Evolutionary conservation across 2,888 invertebrate species (phyloP).

Genomic region (Luffia ferchaultella): DNA sequence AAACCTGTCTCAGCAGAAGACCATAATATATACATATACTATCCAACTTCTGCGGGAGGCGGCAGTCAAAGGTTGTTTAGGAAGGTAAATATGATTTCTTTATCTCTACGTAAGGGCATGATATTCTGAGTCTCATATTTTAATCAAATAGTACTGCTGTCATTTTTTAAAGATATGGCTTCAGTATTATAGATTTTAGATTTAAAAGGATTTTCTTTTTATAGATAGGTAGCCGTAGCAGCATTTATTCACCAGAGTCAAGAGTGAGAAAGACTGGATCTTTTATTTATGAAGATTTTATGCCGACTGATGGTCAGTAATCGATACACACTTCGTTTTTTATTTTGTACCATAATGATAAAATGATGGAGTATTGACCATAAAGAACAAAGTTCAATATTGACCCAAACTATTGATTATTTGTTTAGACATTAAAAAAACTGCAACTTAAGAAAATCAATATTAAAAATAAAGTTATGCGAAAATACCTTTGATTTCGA

Average conservation of each 20-base stretch:
- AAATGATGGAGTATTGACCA: no score
- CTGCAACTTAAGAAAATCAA: no score
- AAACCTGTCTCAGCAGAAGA: conserved; percentile 99
- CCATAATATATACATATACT: conserved; percentile 99
- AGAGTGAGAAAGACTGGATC: conserved; percentile 96
- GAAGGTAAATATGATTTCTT: conserved; percentile 80
- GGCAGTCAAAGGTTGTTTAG: conserved; percentile 97
- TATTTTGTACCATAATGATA: not conserved
- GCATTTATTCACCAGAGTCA: conserved; percentile 97
- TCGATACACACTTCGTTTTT: conserved; percentile 5
- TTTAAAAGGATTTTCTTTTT: conserved; percentile 18
- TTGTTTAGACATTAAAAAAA: no score
- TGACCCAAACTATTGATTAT: no score
- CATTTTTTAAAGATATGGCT: no score
- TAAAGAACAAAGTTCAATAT: no score
- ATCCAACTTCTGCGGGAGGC: conserved; percentile 97
- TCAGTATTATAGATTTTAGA: no score
- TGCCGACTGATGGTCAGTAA: conserved; percentile 95
- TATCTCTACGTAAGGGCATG: no score
- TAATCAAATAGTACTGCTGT: no score
- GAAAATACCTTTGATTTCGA: no score
- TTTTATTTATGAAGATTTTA: conserved; percentile 99
- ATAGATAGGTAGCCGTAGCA: conserved; percentile 97
- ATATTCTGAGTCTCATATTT: no score
- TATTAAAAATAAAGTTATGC: no score